Conservation (phyloP, 2,113 vertebrate species). For the Andinoacara biseriatus region DNA sequence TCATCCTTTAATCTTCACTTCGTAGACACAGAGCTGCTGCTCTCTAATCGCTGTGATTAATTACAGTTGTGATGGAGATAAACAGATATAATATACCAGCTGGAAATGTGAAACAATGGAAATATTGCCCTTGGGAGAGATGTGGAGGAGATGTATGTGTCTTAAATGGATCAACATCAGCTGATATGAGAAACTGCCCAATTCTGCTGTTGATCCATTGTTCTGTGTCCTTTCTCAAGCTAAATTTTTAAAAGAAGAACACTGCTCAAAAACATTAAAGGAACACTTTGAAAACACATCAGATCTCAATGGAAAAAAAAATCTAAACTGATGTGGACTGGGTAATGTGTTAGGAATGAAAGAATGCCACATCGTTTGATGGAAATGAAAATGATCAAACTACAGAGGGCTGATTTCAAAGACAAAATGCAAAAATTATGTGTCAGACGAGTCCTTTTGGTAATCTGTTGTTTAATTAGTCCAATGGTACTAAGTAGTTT, state of each 20-base stretch:
- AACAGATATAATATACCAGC: constrained; percentile 20
- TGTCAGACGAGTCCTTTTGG: too few species aligned
- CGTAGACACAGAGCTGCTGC: constrained; percentile 2
- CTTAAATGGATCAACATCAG: constrained; percentile 18
- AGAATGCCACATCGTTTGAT: too few species aligned
- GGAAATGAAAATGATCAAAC: too few species aligned
- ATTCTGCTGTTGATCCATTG: not conserved
- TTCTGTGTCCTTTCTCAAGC: accelerated
- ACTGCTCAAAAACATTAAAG: too few species aligned
- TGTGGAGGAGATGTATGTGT: constrained; percentile 6
- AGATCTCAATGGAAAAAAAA: too few species aligned
- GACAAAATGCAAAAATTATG: too few species aligned
- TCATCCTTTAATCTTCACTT: constrained; percentile 39
- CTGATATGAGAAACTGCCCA: not conserved
- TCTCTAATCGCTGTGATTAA: constrained; percentile 41
- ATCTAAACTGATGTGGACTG: too few species aligned
- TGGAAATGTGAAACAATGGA: constrained; percentile 24
- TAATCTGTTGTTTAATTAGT: too few species aligned
- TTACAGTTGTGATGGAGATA: constrained; percentile 17
- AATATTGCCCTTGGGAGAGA: not conserved
- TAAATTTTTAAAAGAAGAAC: not conserved
- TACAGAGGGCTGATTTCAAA: too few species aligned
- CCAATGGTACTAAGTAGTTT: too few species aligned
- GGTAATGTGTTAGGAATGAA: too few species aligned
- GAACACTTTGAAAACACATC: too few species aligned